A percentile compares a stretch with the other conserved stretches of the same genome.
Conservation (phyloP, 2,113 vertebrate species). For the Perca schrenkii region DNA sequence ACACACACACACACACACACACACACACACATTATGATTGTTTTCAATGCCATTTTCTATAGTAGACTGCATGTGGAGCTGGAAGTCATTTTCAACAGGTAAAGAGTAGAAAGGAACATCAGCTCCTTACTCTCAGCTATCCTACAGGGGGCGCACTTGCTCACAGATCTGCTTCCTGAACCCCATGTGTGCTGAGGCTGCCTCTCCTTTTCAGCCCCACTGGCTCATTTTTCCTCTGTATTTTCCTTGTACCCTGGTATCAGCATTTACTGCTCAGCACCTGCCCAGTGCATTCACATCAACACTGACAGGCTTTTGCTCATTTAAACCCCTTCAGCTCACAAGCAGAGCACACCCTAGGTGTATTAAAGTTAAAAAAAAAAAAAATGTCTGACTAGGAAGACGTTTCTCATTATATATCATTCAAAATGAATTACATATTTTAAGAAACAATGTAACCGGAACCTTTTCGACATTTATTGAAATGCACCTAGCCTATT, state of each 20-base stretch:
- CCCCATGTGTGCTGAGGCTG: neutral
- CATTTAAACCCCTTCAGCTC: neutral
- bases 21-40: neutral
- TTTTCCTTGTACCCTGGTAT: neutral
- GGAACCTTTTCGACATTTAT: neutral
- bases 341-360: neutral
- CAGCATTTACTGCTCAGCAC: neutral
- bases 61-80: too few species aligned
- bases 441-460: neutral
- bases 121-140: neutral
- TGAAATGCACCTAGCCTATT: too few species aligned
- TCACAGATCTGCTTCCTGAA: slow-evolving; percentile 10
- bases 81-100: neutral
- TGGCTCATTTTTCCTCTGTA: neutral
- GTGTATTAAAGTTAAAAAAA: neutral
- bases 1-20: too few species aligned
- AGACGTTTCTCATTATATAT: neutral
- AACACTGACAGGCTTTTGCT: neutral
- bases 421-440: too few species aligned
- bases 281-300: neutral
- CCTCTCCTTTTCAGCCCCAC: neutral
- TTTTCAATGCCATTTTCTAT: neutral
- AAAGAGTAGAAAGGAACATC: too few species aligned
- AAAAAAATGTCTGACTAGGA: neutral
- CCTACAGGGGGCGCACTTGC: slow-evolving; percentile 44